phyloP scores from a whole-genome alignment of 2,797 vertebrate species.

The Salarias fasciatus region DNA sequence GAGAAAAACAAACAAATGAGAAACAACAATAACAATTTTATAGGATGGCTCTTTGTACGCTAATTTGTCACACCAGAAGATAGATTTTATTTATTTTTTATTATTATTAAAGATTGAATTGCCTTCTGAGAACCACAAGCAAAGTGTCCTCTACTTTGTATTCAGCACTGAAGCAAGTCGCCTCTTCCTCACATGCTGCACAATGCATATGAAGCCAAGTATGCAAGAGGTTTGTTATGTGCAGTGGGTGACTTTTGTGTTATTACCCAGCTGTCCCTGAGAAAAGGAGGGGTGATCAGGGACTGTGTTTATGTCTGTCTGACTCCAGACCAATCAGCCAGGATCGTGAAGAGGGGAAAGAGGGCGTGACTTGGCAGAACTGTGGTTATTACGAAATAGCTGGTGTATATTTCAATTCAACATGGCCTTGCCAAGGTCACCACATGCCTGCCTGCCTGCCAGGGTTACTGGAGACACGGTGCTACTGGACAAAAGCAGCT shows the following conservation, averaged over 20 bases:
- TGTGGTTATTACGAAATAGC: conserved; percentile 81
- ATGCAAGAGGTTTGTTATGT: conserved; percentile 33
- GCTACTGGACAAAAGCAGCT: conserved; percentile 83
- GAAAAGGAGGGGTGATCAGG: conserved; percentile 62
- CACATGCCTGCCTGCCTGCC: conserved; percentile 70
- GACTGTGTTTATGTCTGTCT: conserved; percentile 64
- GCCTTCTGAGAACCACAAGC: background rate
- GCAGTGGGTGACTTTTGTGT: conserved; percentile 49
- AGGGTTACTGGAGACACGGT: conserved; percentile 70
- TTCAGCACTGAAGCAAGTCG: conserved; percentile 8
- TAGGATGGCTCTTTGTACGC: no score
- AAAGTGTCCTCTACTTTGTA: background rate
- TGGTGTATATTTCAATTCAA: conserved; percentile 82
- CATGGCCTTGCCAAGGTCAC: conserved; percentile 83
- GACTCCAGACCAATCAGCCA: conserved; percentile 59
- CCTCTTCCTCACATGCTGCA: no score
- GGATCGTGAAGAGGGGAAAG: conserved; percentile 57
- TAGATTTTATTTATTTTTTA: background rate
- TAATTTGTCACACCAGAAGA: background rate
- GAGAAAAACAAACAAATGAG: no score
- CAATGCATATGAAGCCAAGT: conserved; percentile 5
- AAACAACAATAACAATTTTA: no score
- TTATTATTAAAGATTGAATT: background rate
- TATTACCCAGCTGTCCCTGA: conserved; percentile 70
- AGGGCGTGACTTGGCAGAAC: conserved; percentile 81